Evolutionary conservation across 2,888 invertebrate genomes (phyloP).

Genomic region (Ctenicera cuprea): DNA sequence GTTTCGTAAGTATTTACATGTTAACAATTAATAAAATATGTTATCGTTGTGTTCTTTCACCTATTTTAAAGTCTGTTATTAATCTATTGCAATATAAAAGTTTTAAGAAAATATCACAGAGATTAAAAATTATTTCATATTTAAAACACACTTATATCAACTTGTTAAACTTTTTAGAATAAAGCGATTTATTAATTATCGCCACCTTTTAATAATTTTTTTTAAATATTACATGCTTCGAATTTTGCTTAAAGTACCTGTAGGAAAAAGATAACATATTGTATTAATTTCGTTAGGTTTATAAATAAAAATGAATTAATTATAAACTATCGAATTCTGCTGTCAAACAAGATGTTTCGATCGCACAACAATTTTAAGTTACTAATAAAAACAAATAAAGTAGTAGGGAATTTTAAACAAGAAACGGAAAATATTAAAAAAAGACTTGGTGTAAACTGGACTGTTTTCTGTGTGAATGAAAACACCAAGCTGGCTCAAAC

Average conservation of each 20-base stretch:
- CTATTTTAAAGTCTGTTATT: slow-evolving; percentile 38
- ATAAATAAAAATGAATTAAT: slow-evolving; percentile 57
- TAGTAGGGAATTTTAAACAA: slow-evolving; percentile 32
- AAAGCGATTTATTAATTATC: neutral
- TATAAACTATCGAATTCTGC: slow-evolving; percentile 62
- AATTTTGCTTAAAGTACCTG: slow-evolving; percentile 5
- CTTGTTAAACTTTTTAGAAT: slow-evolving; percentile 27
- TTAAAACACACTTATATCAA: slow-evolving; percentile 25
- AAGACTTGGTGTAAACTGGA: slow-evolving; percentile 51
- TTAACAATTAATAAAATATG: slow-evolving; percentile 63
- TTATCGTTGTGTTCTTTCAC: slow-evolving; percentile 53
- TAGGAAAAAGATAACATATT: slow-evolving; percentile 56
- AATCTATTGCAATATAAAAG: slow-evolving; percentile 43
- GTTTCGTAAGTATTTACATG: slow-evolving; percentile 63
- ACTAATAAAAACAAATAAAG: slow-evolving; percentile 43
- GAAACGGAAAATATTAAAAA: slow-evolving; percentile 35
- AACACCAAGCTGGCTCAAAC: slow-evolving; percentile 55
- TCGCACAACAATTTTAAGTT: slow-evolving; percentile 57
- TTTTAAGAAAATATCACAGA: slow-evolving; percentile 21
- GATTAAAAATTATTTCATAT: slow-evolving; percentile 24
- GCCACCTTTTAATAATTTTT: neutral
- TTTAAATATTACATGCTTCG: neutral
- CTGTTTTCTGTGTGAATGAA: slow-evolving; percentile 50
- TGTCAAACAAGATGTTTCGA: slow-evolving; percentile 58
- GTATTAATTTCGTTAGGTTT: slow-evolving; percentile 59